Percentiles rank a stretch among this genome's conserved stretches.
Conservation (phyloP, 1,140 invertebrate genomes). For the Atta texana region DNA sequence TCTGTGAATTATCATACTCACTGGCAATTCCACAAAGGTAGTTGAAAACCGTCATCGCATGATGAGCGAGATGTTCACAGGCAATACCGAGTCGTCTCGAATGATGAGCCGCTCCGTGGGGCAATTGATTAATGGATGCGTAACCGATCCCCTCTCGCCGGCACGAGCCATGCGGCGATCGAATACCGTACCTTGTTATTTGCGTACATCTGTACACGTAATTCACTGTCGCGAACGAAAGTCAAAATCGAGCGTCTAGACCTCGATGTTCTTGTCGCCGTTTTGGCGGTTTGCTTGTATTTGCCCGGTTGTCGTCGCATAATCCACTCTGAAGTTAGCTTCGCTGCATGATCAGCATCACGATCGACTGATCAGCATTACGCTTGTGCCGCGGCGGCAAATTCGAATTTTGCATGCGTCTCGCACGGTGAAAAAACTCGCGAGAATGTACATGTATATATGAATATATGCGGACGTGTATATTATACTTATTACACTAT, state of each 20-base stretch:
- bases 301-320: no score
- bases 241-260: not conserved
- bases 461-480: no score
- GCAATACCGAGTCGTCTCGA: not conserved
- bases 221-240: not conserved
- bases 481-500: no score
- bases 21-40: slow-evolving; percentile 66
- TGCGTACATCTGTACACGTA: not conserved
- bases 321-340: not conserved
- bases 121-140: not conserved
- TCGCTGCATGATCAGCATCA: not conserved
- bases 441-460: no score
- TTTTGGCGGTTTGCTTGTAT: no score
- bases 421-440: no score
- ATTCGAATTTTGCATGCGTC: not conserved
- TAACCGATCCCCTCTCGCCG: slow-evolving; percentile 29
- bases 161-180: slow-evolving; percentile 1
- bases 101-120: not conserved
- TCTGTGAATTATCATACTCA: slow-evolving; percentile 59
- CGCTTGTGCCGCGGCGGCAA: not conserved
- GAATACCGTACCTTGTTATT: not conserved
- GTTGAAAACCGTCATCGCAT: slow-evolving; percentile 70
- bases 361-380: not conserved
- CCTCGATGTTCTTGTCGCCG: not conserved
- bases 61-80: slow-evolving; percentile 8